Evolutionary conservation across 2,797 vertebrate genomes (phyloP), one percentile per base, ranked within the genome.

Genomic region (Odontamblyopus rebecca): DNA sequence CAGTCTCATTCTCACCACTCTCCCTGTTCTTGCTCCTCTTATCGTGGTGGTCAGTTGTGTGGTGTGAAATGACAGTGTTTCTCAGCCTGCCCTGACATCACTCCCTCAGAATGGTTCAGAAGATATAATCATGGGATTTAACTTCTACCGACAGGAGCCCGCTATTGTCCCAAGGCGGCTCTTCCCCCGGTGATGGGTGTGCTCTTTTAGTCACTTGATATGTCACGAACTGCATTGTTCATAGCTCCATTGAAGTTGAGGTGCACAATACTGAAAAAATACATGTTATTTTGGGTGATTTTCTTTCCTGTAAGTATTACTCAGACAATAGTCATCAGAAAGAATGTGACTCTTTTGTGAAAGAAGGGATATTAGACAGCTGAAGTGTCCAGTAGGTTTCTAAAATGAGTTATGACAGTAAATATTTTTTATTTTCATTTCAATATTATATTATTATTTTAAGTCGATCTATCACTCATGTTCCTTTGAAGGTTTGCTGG

Each of bases 91-190:
- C 75, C 88, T 89, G 75, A 77, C 67, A 69, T 86, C 76, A 90
- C 88, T 84, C 79, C 68, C 54, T 72, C 66, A 68, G 44, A 84
- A 73, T 63, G 61, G 77, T 83, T 90, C 71, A 88, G 82, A 89
- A 84, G 87, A 74, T 67, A 29, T 78, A 65, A 87, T 89, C 83
- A 76, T 82, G 80, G 83, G 86, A 88, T 89, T 87, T 78, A 82
- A 83, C 73, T 74, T 76, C 81, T 83, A 73, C 71, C 71, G 54
- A 41, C 67, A 67, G 78, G 70, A 82, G 79, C 78, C 63, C 68
- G 73, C 88, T 53, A 53, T 75, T 89, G 86, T 82, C 70, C 73
- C 68, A 82, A 76, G 65, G 41, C 79, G 61, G 35, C 78, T 69
- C 60, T 72, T 81, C 79, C 85, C 63, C 53, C 50, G 83, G 73